phyloP scores from a whole-genome alignment of 2,888 invertebrate species.

The Stenoptilia bipunctidactyla region DNA sequence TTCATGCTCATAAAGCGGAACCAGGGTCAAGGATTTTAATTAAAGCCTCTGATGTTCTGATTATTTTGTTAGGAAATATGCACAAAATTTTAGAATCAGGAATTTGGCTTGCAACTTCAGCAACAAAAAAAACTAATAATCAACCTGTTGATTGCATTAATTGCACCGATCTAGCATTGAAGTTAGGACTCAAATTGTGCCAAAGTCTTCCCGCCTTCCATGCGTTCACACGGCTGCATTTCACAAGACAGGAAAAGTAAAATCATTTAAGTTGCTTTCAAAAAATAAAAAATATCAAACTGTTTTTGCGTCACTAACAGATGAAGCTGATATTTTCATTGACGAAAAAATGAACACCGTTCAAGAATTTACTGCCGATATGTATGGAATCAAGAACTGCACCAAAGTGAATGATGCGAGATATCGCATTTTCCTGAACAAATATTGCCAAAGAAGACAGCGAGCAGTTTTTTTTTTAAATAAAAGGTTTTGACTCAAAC shows the following conservation, averaged over 20 bases:
- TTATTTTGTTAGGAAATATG: constrained; percentile 18
- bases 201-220: constrained; percentile 15
- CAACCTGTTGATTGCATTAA: constrained; percentile 16
- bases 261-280: constrained; percentile 21
- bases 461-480: constrained; percentile 22
- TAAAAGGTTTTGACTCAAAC: constrained; percentile 6
- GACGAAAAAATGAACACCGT: constrained; percentile 24
- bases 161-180: constrained; percentile 13
- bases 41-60: constrained; percentile 18
- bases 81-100: constrained; percentile 15
- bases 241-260: constrained; percentile 22
- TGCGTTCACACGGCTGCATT: constrained; percentile 16
- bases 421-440: constrained; percentile 23
- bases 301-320: constrained; percentile 25
- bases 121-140: constrained; percentile 12
- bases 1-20: constrained; percentile 16
- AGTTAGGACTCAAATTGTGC: constrained; percentile 11
- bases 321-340: constrained; percentile 16
- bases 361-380: constrained; percentile 25
- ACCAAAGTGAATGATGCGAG: constrained; percentile 23
- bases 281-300: constrained; percentile 22
- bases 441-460: constrained; percentile 21
- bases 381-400: constrained; percentile 25
- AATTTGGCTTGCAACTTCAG: constrained; percentile 15
- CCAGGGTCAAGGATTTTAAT: constrained; percentile 17